phyloP scores from a whole-genome alignment of 2,113 vertebrate species.

The Orcinus orca region DNA sequence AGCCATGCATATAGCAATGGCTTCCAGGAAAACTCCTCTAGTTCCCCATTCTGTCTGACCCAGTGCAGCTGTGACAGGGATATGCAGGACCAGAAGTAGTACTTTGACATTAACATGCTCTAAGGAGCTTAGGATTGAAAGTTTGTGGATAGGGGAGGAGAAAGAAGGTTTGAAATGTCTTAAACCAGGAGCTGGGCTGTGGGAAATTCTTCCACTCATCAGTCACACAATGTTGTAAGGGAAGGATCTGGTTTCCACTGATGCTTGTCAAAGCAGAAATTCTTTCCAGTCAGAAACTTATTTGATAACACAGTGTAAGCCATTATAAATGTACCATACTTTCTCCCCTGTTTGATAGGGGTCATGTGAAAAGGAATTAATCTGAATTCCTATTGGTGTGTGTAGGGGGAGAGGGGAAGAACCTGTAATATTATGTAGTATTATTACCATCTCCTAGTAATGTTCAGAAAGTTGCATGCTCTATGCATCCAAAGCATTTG shows the following conservation, averaged over 20 bases:
- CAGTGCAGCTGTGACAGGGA: background rate
- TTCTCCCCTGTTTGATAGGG: background rate
- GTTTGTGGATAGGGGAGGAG: background rate
- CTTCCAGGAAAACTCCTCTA: background rate
- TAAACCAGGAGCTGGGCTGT: background rate
- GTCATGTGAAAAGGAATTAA: background rate
- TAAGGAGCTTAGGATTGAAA: slow-evolving; percentile 15
- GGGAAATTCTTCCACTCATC: background rate
- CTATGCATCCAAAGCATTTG: background rate
- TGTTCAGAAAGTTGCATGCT: background rate
- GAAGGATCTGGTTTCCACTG: background rate
- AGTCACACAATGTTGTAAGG: background rate
- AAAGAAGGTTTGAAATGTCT: background rate
- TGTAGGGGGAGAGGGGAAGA: background rate
- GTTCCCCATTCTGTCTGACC: background rate
- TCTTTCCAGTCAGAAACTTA: background rate
- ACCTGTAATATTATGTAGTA: background rate
- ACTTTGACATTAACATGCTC: background rate
- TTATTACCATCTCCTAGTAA: background rate
- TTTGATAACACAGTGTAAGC: background rate
- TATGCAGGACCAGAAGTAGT: background rate
- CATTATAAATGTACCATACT: background rate
- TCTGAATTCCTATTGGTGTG: background rate
- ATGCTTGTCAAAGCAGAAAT: background rate
- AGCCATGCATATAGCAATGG: background rate